A percentile compares a stretch with the other conserved stretches of the same genome.
Conservation (phyloP, 1,140 invertebrate species). For the Drosophila mojavensis region DNA sequence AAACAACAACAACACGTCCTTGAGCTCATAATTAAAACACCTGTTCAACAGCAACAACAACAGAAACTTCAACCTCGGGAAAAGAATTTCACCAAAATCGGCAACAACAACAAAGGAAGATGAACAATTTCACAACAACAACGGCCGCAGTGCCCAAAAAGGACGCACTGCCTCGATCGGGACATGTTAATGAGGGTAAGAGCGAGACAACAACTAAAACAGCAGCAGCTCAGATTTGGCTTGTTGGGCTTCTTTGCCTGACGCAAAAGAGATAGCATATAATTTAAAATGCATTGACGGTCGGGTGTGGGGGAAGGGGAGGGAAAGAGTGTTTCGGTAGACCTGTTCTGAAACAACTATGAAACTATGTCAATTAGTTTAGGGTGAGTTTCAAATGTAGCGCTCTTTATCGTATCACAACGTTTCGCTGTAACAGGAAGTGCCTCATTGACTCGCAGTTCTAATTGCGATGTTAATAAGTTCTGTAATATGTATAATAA, state of each 20-base stretch:
- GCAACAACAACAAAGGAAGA: conserved; percentile 39
- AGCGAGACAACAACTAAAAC: conserved; percentile 40
- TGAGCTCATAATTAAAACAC: conserved; percentile 66
- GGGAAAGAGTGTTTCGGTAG: not conserved
- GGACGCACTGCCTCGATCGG: conserved; percentile 77
- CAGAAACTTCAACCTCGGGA: conserved; percentile 14
- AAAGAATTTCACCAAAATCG: conserved; percentile 20
- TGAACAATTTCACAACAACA: conserved; percentile 83
- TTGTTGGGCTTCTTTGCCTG: conserved; percentile 26
- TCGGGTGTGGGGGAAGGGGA: not conserved
- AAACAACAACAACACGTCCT: conserved; percentile 52
- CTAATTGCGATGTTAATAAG: conserved; percentile 11
- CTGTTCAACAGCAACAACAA: conserved; percentile 51
- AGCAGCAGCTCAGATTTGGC: conserved; percentile 20
- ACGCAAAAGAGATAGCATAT: conserved; percentile 22
- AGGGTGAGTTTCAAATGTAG: conserved; percentile 35
- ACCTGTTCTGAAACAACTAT: conserved; percentile 11
- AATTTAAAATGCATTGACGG: conserved; percentile 30
- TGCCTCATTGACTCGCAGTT: conserved; percentile 7
- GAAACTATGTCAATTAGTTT: conserved; percentile 29
- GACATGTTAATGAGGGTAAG: conserved; percentile 83
- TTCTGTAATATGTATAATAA: conserved; percentile 12
- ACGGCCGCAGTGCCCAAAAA: conserved; percentile 70
- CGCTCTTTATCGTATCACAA: conserved; percentile 6
- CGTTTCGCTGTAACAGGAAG: conserved; percentile 20